These are phyloP conservation scores for Leptonema lineaticorne DNA, from an alignment of 1,140 invertebrate species.

Conservation along the genomic window DNA sequence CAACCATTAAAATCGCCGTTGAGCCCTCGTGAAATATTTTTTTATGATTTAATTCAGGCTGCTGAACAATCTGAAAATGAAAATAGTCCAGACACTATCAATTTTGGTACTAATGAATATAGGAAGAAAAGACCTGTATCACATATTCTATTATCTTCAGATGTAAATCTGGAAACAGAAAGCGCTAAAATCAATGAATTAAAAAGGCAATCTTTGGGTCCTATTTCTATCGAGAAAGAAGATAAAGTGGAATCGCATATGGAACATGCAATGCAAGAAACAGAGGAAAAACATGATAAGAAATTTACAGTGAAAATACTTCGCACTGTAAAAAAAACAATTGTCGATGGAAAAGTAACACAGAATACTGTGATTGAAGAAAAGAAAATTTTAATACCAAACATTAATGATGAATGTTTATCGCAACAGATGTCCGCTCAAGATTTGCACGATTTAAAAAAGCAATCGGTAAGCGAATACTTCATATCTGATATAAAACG, in stretches of 20 bases:
- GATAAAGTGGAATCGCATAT: neutral
- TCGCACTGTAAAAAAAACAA: conserved; percentile 31
- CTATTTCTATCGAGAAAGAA: neutral
- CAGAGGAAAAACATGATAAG: too few species aligned
- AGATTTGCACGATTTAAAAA: conserved; percentile 28
- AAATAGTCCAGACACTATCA: conserved; percentile 36
- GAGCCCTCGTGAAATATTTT: conserved; percentile 41
- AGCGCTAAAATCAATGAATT: conserved; percentile 22
- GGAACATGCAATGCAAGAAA: too few species aligned
- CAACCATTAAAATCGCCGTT: conserved; percentile 28
- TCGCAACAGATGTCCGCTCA: conserved; percentile 34
- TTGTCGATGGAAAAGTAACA: conserved; percentile 10
- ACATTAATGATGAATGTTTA: conserved; percentile 8
- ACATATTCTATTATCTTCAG: conserved; percentile 35
- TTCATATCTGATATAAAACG: conserved; percentile 33
- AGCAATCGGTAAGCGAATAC: conserved; percentile 35
- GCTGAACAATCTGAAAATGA: conserved; percentile 32
- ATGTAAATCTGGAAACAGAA: conserved; percentile 29
- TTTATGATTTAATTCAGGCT: conserved; percentile 39
- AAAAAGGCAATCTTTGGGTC: conserved; percentile 26
- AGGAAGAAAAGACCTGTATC: conserved; percentile 37
- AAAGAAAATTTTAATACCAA: conserved; percentile 9
- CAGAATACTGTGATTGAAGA: conserved; percentile 8
- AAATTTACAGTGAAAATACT: conserved; percentile 34
- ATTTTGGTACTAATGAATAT: conserved; percentile 28